Base-by-base conservation (phyloP, 2,113 vertebrate species). In the Lepisosteus osseus region DNA sequence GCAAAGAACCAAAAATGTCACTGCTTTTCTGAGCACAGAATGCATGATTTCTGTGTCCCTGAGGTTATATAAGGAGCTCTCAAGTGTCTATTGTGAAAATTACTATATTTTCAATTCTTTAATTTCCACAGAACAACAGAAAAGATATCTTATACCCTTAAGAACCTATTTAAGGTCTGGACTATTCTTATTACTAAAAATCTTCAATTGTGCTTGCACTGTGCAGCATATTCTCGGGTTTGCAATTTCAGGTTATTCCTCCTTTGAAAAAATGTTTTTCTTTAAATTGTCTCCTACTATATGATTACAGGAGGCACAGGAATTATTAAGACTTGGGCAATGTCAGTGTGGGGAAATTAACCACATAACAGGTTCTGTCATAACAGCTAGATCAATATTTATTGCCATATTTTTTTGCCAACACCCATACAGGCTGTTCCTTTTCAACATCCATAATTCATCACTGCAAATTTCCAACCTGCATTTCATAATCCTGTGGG, bases 281-380 rank as follows among this genome's bases (percentile, higher is more conserved):
- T 15, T 65, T 8, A 13, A 43, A 8, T 4, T 11, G 8, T 43
- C 40, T 45, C 14, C 42, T 47, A 45, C 7, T 7, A 42, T 45
- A 45, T 8, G 64, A 66, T 66, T 44, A 43, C 64, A 66, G 8
- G 64, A 66, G 62, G 42, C 64, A 66, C 11, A 66, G 47, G 45
- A 66, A 42, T 42, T 66, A 41, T 45, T 47, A 66, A n/a, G 42
- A 66, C 43, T 44, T 66, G 14, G 7, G 7, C 45, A 66, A 66
- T 66, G 64, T 3, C 64, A 66, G 64, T 42, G 14, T 66, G 40
- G 64, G 64, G 64, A 66, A 66, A 66, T 66, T 65, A 65, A 45
- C 42, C 64, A 66, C 64, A 14, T 66, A 66, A 47, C 64, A 66
- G 64, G 45, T 66, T 14, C 43, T 45, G 64, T n/a, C 40, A 41